Evolutionary conservation across 92 coral and sea anemone species (phyloP), one percentile per base, ranked within the genome.

Genomic region (Epizoanthus scotinus): DNA sequence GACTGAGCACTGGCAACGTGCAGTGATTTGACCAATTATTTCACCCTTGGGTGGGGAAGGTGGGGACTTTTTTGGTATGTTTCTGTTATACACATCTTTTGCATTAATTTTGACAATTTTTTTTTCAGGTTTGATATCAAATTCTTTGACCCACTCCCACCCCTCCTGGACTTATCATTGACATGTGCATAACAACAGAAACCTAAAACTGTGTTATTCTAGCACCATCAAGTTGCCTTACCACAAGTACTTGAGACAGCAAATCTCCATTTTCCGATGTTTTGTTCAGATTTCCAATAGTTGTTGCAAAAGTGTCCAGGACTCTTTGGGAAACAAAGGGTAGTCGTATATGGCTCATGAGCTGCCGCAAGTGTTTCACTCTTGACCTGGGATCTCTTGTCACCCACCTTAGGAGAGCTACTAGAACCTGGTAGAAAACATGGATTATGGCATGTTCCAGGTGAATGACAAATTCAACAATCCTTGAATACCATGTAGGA

Each of bases 331-430:
- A 92, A 3, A 92, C 91, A 82, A 89, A 92, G 0, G 97, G 90
- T 26, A 92, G 84, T 62, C 97, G 93, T 47, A 92, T 84, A 28
- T 82, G 84, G 52, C 73, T 69, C 64, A 90, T 72, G 4, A 92
- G 81, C 19, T 86, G 66, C 52, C 53, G 73, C 40, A 92, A 64
- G 63, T 86, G 85, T 38, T 70, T 83, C 29, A 90, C 74, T 73
- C 90, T 84, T 61, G 56, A 34, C 38, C 65, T 81, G 5, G 87
- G 58, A 70, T 90, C 90, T 71, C 88, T 82, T 49, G 83, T 83
- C 9, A 90, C 79, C 97, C 97, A 92, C 62, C 90, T 72, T n/a
- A 92, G 63, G 52, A 91, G 77, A 17, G 97, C 93, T 31, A 82
- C 83, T 25, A 92, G 81, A 70, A 92, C 94, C 97, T 92, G 57